Evolutionary conservation across 2,797 vertebrate species (phyloP).

Genomic region (Dicrostonyx torquatus): DNA sequence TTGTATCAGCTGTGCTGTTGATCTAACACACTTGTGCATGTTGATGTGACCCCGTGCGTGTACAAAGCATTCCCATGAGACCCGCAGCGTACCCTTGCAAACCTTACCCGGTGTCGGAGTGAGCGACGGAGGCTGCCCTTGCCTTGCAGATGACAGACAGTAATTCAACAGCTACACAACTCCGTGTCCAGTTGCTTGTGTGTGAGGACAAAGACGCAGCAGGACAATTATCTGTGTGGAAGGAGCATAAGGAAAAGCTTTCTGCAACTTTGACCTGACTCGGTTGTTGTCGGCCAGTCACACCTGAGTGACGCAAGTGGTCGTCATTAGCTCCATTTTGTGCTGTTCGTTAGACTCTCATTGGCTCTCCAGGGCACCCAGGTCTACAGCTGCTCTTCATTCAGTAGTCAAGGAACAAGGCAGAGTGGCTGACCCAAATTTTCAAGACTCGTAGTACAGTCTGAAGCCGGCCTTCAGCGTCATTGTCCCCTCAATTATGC

Average conservation of each 20-base stretch:
- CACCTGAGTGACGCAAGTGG: not conserved
- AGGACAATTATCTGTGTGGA: not conserved
- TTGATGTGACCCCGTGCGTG: not conserved
- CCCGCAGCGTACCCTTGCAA: accelerated
- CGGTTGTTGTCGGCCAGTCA: not conserved
- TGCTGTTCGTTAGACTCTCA: not conserved
- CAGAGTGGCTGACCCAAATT: not conserved
- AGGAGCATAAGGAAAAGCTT: not conserved
- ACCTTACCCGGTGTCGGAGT: accelerated
- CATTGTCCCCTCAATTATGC: accelerated
- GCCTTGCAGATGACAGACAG: not conserved
- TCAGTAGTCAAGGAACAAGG: not conserved
- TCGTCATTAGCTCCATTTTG: not conserved
- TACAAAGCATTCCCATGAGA: not conserved
- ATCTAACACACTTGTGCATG: not conserved
- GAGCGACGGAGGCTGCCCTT: too few species aligned
- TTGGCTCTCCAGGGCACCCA: not conserved
- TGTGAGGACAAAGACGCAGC: too few species aligned
- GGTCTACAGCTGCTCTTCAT: accelerated
- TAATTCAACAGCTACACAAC: not conserved
- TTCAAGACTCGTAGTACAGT: accelerated
- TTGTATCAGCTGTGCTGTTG: not conserved
- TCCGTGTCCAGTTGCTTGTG: not conserved
- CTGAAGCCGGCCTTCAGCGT: not conserved
- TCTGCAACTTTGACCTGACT: not conserved